Conservation (phyloP, 2,888 invertebrate genomes). For the Acanthococcus lagerstroemiae region DNA sequence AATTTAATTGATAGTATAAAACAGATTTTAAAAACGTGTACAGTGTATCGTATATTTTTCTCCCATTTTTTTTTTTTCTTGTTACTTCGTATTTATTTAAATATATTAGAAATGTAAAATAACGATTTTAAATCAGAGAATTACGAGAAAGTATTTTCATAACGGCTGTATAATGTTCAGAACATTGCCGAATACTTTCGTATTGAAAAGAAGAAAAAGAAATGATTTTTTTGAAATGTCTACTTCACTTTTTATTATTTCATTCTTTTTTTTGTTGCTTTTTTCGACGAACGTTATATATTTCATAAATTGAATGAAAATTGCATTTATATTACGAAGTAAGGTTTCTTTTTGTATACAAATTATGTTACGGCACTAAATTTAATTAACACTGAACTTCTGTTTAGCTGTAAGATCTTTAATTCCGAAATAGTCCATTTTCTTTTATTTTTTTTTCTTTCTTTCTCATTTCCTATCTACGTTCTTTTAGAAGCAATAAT, state of each 20-base stretch:
- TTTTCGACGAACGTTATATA: neutral
- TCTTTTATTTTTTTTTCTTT: too few relatives aligned
- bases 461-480: too few relatives aligned
- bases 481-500: constrained; percentile 23
- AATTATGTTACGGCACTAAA: constrained; percentile 17
- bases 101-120: too few relatives aligned
- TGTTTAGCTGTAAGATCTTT: constrained; percentile 21
- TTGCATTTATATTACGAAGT: constrained; percentile 25
- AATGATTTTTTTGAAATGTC: neutral
- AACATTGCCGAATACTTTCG: too few relatives aligned
- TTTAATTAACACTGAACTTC: constrained; percentile 23
- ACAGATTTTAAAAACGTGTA: too few relatives aligned
- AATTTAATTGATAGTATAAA: too few relatives aligned
- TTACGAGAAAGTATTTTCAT: too few relatives aligned
- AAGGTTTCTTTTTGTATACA: constrained; percentile 14
- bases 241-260: neutral
- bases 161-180: too few relatives aligned
- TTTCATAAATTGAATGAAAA: neutral
- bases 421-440: constrained; percentile 2
- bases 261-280: neutral
- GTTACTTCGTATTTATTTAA: too few relatives aligned
- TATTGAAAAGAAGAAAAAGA: neutral
- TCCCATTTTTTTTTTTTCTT: too few relatives aligned
- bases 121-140: too few relatives aligned
- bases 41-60: too few relatives aligned